phyloP scores from a whole-genome alignment of 2,113 vertebrate species.

The Hyla sarda region DNA sequence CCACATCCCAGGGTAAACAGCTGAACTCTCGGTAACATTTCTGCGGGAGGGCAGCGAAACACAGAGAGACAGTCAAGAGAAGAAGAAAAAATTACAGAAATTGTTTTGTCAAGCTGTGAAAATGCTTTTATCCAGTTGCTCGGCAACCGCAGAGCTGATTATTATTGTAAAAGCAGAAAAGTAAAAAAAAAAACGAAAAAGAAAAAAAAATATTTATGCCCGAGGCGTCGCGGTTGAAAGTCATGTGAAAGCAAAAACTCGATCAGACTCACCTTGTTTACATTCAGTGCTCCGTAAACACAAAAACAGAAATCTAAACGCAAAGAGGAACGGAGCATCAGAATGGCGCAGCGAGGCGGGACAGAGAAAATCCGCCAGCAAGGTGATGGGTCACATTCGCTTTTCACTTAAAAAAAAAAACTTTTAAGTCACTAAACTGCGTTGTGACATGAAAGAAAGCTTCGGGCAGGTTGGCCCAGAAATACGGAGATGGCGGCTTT shows the following conservation, averaged over 20 bases:
- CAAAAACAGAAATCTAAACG: slow-evolving; percentile 51
- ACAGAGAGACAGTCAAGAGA: slow-evolving; percentile 21
- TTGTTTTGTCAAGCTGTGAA: slow-evolving; percentile 63
- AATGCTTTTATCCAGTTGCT: slow-evolving; percentile 50
- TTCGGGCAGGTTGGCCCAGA: background rate
- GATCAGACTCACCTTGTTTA: slow-evolving; percentile 66
- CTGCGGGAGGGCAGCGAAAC: slow-evolving; percentile 16
- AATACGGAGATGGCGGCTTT: background rate
- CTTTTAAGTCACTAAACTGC: background rate
- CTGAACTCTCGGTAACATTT: slow-evolving; percentile 19
- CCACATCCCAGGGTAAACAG: background rate
- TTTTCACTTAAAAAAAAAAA: background rate
- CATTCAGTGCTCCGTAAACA: slow-evolving; percentile 65
- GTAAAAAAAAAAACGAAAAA: background rate
- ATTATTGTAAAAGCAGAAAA: slow-evolving; percentile 64
- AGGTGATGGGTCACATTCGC: too few relatives aligned
- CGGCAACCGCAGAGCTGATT: slow-evolving; percentile 64
- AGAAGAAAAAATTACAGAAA: slow-evolving; percentile 62
- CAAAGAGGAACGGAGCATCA: too few relatives aligned
- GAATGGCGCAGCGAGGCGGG: background rate
- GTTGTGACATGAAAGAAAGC: background rate
- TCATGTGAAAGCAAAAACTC: slow-evolving; percentile 59
- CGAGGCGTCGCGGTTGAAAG: slow-evolving; percentile 66
- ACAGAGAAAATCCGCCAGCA: too few relatives aligned
- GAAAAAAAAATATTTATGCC: slow-evolving; percentile 41